Base-by-base conservation (phyloP, 2,888 invertebrate genomes). In the Drosophila flavopinicola region DNA sequence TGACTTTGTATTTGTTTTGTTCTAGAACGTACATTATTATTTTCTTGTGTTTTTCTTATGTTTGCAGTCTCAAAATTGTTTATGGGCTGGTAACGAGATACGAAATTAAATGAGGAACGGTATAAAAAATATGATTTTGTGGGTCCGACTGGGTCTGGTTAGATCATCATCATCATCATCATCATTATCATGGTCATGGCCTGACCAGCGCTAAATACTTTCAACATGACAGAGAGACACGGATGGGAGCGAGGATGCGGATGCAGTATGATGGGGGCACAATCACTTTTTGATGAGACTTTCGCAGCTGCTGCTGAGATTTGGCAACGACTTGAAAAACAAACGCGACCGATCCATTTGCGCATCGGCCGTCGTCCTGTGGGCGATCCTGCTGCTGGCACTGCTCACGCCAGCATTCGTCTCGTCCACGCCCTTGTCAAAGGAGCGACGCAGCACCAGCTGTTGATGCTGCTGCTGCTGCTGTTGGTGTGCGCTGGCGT, bases 281-380 rank as follows among this genome's bases (percentile, higher is more conserved):
- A 58, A 65, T 83, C 79, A 83, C 78, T 83, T 83, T 58, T 83
- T 85, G 59, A 94, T 92, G 86, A 94, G 92, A 88, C 92, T 93
- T 90, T 94, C 94, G 90, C 93, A 93, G 90, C 93, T 93, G 85
- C 94, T 94, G 91, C 93, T 94, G 91, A 95, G 92, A 92, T 95
- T 94, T 91, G 95, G 95, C 92, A 95, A 93, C 83, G 93, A 93
- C 89, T 93, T 93, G 84, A 93, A 93, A 76, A 93, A 90, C 66
- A 92, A 82, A 44, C 90, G 88, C 58, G 88, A 72, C 1, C 83
- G 76, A 68, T 83, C 87, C 20, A 83, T 85, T 57, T 83, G 87
- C 7, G 66, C 48, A 39, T 80, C 75, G 15, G 54, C 32, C n/a
- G 67, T 37, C 9, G 64, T 45, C 54, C 53, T 51, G 13, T 60